These are phyloP conservation scores for Pemphigus obesinymphae DNA, from an alignment of 1,140 invertebrate genomes.

Conservation along the genomic window DNA sequence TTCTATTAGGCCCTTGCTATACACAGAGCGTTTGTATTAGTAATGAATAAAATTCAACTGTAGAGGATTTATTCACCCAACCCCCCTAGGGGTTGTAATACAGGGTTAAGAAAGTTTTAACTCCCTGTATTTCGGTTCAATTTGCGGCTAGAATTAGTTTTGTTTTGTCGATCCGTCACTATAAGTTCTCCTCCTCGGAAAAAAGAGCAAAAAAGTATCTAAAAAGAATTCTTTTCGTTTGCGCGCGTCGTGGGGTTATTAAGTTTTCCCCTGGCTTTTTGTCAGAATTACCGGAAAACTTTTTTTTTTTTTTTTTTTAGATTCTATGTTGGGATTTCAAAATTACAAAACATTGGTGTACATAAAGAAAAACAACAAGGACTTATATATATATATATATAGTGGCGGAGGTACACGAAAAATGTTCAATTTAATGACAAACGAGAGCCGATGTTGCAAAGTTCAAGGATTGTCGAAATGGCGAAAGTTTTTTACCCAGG, in stretches of 20 bases:
- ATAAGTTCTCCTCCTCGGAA: background rate
- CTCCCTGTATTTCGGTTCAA: background rate
- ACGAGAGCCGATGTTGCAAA: background rate
- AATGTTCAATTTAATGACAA: constrained; percentile 23
- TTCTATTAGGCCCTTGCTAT: background rate
- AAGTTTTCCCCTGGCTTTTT: constrained; percentile 11
- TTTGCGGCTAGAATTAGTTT: constrained; percentile 20
- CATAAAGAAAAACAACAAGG: constrained; percentile 7
- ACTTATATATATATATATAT: background rate
- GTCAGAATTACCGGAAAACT: constrained; percentile 24
- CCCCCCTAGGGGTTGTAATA: background rate
- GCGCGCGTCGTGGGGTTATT: constrained; percentile 19
- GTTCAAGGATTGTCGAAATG: constrained; percentile 18
- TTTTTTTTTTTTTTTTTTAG: background rate
- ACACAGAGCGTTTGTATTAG: background rate
- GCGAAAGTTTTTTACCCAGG: constrained; percentile 7
- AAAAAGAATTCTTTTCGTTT: constrained; percentile 27
- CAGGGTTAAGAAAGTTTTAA: background rate
- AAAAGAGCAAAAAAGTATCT: constrained; percentile 8
- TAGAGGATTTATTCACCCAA: background rate
- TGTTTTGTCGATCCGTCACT: constrained; percentile 26
- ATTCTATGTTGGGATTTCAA: constrained; percentile 16
- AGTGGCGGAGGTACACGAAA: background rate
- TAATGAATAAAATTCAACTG: background rate
- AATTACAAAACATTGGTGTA: constrained; percentile 29